These are phyloP conservation scores for Drosophila mayaguana DNA, from an alignment of 2,888 invertebrate genomes.

Conservation along the genomic window DNA sequence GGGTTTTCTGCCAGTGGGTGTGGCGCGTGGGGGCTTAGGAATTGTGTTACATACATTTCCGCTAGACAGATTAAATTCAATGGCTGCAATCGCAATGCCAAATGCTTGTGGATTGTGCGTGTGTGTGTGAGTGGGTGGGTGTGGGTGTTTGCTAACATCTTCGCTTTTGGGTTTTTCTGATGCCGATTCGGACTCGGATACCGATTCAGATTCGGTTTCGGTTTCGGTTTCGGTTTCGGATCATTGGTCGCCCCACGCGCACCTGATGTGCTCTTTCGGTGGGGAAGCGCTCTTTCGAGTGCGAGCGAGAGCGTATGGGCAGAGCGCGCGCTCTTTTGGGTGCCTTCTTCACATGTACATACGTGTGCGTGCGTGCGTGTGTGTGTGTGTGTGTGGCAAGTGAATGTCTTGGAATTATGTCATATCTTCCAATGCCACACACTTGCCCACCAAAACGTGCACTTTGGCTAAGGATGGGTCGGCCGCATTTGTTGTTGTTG, in stretches of 20 bases:
- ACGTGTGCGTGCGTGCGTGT: background rate
- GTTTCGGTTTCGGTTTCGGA: slow-evolving; percentile 27
- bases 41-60: slow-evolving; percentile 53
- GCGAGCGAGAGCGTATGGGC: slow-evolving; percentile 6
- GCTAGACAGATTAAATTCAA: slow-evolving; percentile 57
- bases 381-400: slow-evolving; percentile 42
- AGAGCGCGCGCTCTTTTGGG: slow-evolving; percentile 30
- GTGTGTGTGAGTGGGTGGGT: background rate
- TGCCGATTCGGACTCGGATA: slow-evolving; percentile 5
- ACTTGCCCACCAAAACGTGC: slow-evolving; percentile 59
- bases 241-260: slow-evolving; percentile 40
- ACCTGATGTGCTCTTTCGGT: slow-evolving; percentile 54
- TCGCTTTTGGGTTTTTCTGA: slow-evolving; percentile 21
- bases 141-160: slow-evolving; percentile 18
- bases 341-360: slow-evolving; percentile 8
- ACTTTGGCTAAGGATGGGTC: slow-evolving; percentile 29
- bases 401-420: slow-evolving; percentile 78
- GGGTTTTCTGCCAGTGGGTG: slow-evolving; percentile 23
- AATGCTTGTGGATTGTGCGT: slow-evolving; percentile 34
- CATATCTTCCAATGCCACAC: slow-evolving; percentile 72
- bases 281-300: slow-evolving; percentile 21
- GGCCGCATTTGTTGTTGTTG: slow-evolving; percentile 10
- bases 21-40: slow-evolving; percentile 7
- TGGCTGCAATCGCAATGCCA: slow-evolving; percentile 35
- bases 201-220: slow-evolving; percentile 7